Percentiles rank a stretch among this genome's conserved stretches.
These are phyloP conservation scores for Muschampia plurimacula DNA, from an alignment of 2,888 invertebrate species.

Conservation along the genomic window DNA sequence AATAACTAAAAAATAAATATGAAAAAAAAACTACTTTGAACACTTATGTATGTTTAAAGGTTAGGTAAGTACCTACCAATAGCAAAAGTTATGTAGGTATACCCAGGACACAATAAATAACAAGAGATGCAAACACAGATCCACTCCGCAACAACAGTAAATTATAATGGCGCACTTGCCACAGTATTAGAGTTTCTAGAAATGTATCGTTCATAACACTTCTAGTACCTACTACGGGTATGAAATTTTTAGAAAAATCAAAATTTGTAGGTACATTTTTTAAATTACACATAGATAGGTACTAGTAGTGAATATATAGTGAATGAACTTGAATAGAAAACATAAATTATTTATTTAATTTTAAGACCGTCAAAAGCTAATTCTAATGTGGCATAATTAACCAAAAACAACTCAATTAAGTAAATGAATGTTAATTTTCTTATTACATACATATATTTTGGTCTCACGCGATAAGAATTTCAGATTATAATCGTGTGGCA, in stretches of 20 bases:
- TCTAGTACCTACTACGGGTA: too few species aligned
- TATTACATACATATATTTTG: slow-evolving; percentile 48
- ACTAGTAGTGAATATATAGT: too few species aligned
- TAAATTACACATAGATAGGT: too few species aligned
- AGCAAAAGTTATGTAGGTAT: too few species aligned
- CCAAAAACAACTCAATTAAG: slow-evolving; percentile 53
- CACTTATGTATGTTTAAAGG: too few species aligned
- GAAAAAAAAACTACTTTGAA: too few species aligned
- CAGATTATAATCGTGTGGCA: slow-evolving; percentile 56
- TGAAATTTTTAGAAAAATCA: too few species aligned
- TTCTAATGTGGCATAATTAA: slow-evolving; percentile 22
- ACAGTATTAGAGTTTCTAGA: neutral
- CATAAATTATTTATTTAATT: slow-evolving; percentile 3
- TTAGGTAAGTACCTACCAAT: too few species aligned
- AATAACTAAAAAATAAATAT: too few species aligned
- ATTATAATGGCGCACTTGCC: slow-evolving; percentile 15
- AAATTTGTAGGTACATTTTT: too few species aligned
- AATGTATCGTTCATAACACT: neutral
- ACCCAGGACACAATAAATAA: slow-evolving; percentile 18
- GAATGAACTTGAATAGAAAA: neutral
- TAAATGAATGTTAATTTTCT: slow-evolving; percentile 53
- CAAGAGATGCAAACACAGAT: slow-evolving; percentile 31
- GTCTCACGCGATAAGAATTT: slow-evolving; percentile 53
- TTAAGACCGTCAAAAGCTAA: slow-evolving; percentile 7
- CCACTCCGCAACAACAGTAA: slow-evolving; percentile 23